These are phyloP conservation scores for Brachystomella parvula DNA, from an alignment of 1,140 invertebrate species.

Conservation along the genomic window DNA sequence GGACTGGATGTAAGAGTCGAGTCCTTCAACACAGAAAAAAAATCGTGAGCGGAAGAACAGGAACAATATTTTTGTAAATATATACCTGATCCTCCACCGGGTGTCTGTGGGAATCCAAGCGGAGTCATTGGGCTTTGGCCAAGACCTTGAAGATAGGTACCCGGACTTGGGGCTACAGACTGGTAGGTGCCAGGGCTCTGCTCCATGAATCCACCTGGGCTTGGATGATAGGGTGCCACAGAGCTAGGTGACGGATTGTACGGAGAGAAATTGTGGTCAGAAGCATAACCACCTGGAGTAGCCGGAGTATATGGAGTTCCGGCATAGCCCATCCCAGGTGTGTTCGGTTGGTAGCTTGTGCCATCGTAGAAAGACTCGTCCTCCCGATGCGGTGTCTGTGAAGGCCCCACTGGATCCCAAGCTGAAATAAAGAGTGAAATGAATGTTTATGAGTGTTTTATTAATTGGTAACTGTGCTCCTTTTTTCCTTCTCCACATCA, in stretches of 20 bases:
- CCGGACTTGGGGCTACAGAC: conserved; percentile 51
- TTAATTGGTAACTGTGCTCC: no score
- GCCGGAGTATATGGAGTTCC: conserved; percentile 77
- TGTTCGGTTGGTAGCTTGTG: conserved; percentile 61
- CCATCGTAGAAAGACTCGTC: conserved; percentile 67
- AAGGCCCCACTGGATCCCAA: conserved; percentile 76
- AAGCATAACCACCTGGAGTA: conserved; percentile 83
- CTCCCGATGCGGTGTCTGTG: conserved; percentile 68
- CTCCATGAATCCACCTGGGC: conserved; percentile 50
- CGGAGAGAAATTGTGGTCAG: conserved; percentile 74
- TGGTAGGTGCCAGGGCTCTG: conserved; percentile 60
- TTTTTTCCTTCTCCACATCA: no score
- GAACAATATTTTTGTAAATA: conserved; percentile 12
- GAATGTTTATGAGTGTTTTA: no score
- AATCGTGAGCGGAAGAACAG: conserved; percentile 54
- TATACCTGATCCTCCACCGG: conserved; percentile 54
- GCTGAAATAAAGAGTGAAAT: conserved; percentile 62
- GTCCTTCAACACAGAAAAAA: conserved; percentile 45
- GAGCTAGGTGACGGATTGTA: conserved; percentile 53
- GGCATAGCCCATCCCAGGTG: conserved; percentile 47
- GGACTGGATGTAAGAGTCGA: conserved; percentile 45
- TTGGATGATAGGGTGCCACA: conserved; percentile 39
- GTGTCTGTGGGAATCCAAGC: conserved; percentile 63
- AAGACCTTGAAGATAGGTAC: conserved; percentile 56
- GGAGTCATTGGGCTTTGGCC: conserved; percentile 84